Conservation (phyloP, 2,113 vertebrate genomes). For the Tyto alba region DNA sequence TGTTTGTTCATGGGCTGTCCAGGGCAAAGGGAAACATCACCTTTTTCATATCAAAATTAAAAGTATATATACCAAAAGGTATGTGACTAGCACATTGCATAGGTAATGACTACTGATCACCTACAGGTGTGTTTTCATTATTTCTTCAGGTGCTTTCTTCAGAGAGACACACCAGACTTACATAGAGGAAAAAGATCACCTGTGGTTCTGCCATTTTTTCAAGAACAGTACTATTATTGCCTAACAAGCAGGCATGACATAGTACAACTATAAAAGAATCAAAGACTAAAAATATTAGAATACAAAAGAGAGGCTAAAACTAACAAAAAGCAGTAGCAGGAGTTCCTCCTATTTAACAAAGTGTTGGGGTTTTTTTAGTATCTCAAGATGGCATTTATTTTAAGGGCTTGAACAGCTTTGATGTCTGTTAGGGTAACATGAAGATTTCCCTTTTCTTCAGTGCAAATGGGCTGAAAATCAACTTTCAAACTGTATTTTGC, state of each 20-base stretch:
- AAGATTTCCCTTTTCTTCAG: neutral
- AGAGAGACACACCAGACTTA: neutral
- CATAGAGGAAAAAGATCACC: neutral
- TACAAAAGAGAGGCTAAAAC: neutral
- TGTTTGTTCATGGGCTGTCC: neutral
- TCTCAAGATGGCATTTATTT: neutral
- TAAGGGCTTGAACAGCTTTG: neutral
- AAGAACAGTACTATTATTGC: neutral
- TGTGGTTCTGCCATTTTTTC: neutral
- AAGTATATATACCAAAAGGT: neutral
- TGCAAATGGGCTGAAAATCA: neutral
- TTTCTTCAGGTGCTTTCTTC: neutral
- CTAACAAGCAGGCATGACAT: neutral
- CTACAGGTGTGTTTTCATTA: neutral
- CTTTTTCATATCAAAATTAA: neutral
- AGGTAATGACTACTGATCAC: neutral
- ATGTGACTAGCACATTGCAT: neutral
- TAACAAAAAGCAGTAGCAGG: neutral
- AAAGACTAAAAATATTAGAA: neutral
- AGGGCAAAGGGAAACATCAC: neutral
- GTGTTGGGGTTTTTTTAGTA: neutral
- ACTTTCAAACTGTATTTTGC: neutral
- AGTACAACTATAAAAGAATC: neutral
- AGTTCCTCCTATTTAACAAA: neutral
- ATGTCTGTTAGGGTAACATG: neutral